Evolutionary conservation across 2,113 vertebrate genomes (phyloP), one percentile per base, ranked within the genome.

Genomic region (Callocephalon fimbriatum): DNA sequence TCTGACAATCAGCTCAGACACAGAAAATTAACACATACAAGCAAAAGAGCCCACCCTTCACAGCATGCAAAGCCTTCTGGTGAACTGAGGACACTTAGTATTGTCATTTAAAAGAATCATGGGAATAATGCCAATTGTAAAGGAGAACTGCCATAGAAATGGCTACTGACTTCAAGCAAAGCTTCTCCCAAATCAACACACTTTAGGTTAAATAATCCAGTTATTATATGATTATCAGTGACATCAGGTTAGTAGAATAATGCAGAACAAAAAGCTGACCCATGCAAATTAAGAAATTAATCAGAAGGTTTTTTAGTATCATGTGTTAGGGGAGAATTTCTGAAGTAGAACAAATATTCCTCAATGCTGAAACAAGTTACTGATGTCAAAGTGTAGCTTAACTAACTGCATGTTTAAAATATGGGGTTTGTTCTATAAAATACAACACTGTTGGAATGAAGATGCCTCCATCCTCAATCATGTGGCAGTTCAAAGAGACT

Each of bases 31-130:
- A 45, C 44, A 92, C 6, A n/a, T 3, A 58, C 12, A 86, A 77
- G 47, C 51, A 74, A 25, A 65, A 78, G 78, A 75, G n/a, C 12
- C 38, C 84, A 92, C 20, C 26, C 31, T 66, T 56, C 51, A 88
- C 29, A 89, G 56, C 88, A 96, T 86, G 90, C 96, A 96, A 44
- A 81, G 83, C 42, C 31, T 77, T 96, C 97, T 97, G 97, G 82
- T 97, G 95, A 98, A 97, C 97, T 97, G 97, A 97, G 96, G 95
- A 94, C 67, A 75, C 13, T 83, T 68, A 77, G 42, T 37, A 73
- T 35, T 67, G 51, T 63, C 37, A 90, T 67, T 85, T 68, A 73
- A 45, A 87, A 80, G 42, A 54, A 63, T 38, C 15, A 68, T 15
- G 4, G 26, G 15, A 67, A 79, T 61, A 86, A 58, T 8, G 63